Base-by-base conservation (phyloP, 2,797 vertebrate species). In the Aldrovandia affinis region DNA sequence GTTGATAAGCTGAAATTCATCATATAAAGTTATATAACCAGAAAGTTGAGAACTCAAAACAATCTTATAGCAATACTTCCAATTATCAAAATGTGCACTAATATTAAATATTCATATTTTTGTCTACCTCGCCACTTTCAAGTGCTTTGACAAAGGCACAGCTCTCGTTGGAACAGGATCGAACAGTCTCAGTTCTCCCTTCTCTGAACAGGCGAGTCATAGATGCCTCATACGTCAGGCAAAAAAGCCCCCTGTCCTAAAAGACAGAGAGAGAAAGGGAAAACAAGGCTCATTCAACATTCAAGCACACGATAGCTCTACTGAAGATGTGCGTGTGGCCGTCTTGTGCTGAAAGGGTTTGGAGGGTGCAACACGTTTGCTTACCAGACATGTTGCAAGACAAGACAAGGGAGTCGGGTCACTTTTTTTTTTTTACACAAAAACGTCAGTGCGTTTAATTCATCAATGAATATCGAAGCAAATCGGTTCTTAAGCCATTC, bases 151-250 rank as follows among this genome's bases (percentile, higher is more conserved):
- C 89, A 6, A 98, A 97, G 88, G 91, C 91, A 83, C 94, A 96
- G 85, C 95, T 95, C 89, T 98, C 96, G 4, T 84, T 91, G 20
- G 93, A 93, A 78, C 97, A 98, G 70, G 96, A 96, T 25, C 97
- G 95, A 80, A 98, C 97, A 0, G 97, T 97, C 92, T 98, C 97
- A 0, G 97, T 98, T 84, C 97, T 94, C 85, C 97, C 97, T 91
- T 98, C 97, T 78, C 95, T 93, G 92, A 97, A 98, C 83, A 98
- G 92, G 42, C 97, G 96, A 0, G 97, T 97, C 97, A 97, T 97
- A 50, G 95, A 96, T 0, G 97, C 96, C 89, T 98, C 96, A 0
- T 98, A 98, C 0, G 97, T 98, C 89, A 97, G 88, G 88, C 95
- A 97, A 92, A 98, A 97, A 2, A 87, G 94, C 61, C 93, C 93